Base-by-base conservation (phyloP, 2,113 vertebrate genomes). In the Myotis brandtii region DNA sequence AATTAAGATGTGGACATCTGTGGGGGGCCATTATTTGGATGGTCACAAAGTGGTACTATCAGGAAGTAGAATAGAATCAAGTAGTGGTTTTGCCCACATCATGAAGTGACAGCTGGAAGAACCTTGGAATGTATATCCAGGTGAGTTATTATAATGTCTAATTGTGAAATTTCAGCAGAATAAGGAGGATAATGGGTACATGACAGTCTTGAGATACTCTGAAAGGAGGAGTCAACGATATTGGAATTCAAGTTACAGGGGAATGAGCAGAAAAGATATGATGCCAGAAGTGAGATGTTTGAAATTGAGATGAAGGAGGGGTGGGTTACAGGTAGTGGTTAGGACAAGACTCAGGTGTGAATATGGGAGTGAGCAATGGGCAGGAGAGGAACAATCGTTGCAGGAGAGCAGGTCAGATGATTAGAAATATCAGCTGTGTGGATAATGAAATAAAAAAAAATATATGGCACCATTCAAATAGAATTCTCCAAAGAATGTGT, bases 241-340 rank as follows among this genome's bases (percentile, higher is more conserved):
- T 20, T 20, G n/a, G n/a, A 20, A n/a, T 11, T 40, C 23, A 59
- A 59, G 12, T 16, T 30, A 13, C 0, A 10, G 40, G 43, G 5
- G 8, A 56, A 56, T 8, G 52, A 5, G 10, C 43, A 40, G 25
- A 6, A 18, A 59, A 76, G 50, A 37, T 9, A 37, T 7, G n/a
- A 21, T 13, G 21, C 25, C 69, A 48, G 40, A 81, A 46, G 12
- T 20, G 46, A 66, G 16, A 34, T 9, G 27, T 34, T 40, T 11
- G 6, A 25, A 30, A 21, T 4, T 32, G 62, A 21, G 13, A 34
- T 52, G 30, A n/a, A 59, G 77, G 30, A 66, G 13, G 0, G 4
- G 9, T 32, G 30, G 64, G 30, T 66, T 16, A 21, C 9, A 3
- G 18, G 1, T 13, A 23, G 0, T 2, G 2, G 37, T 21, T 11